A percentile compares a stretch with the other conserved stretches of the same genome.
These are phyloP conservation scores for Ectropis crepuscularia DNA, from an alignment of 2,888 invertebrate species.

Conservation along the genomic window DNA sequence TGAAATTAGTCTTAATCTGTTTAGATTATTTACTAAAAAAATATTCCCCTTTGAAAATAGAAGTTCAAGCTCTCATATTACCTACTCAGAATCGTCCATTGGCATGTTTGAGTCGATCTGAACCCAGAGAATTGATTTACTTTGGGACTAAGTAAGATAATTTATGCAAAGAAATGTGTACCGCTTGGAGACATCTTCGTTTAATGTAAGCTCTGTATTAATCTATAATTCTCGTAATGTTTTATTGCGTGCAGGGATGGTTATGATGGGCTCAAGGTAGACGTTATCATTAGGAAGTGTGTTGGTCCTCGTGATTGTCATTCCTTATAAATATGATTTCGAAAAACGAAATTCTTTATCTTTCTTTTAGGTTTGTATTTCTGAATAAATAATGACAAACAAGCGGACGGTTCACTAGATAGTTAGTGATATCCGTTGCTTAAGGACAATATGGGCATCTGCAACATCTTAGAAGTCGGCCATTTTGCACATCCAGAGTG, in stretches of 20 bases:
- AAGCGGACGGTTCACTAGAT: no score
- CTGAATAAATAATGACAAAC: no score
- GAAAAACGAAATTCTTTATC: no score
- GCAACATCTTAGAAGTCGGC: no score
- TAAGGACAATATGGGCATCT: no score
- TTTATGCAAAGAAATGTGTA: slow-evolving; percentile 79
- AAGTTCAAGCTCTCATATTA: neutral
- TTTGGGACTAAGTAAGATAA: slow-evolving; percentile 59
- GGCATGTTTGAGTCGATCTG: slow-evolving; percentile 45
- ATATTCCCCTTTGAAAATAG: no score
- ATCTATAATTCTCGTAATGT: slow-evolving; percentile 40
- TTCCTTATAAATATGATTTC: neutral
- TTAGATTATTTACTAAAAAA: no score
- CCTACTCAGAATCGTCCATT: slow-evolving; percentile 47
- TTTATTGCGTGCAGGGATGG: slow-evolving; percentile 47
- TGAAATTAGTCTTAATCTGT: no score
- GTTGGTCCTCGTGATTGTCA: slow-evolving; percentile 11
- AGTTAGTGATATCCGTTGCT: no score
- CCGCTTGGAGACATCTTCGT: slow-evolving; percentile 71
- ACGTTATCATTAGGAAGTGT: neutral
- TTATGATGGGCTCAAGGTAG: slow-evolving; percentile 3
- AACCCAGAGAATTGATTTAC: slow-evolving; percentile 57
- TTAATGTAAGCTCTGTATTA: slow-evolving; percentile 69
- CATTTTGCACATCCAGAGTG: no score
- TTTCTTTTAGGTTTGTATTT: no score